Percentiles rank a stretch among this genome's conserved stretches.
Evolutionary conservation across 2,888 invertebrate genomes (phyloP).

Genomic region (Phengaris arion): DNA sequence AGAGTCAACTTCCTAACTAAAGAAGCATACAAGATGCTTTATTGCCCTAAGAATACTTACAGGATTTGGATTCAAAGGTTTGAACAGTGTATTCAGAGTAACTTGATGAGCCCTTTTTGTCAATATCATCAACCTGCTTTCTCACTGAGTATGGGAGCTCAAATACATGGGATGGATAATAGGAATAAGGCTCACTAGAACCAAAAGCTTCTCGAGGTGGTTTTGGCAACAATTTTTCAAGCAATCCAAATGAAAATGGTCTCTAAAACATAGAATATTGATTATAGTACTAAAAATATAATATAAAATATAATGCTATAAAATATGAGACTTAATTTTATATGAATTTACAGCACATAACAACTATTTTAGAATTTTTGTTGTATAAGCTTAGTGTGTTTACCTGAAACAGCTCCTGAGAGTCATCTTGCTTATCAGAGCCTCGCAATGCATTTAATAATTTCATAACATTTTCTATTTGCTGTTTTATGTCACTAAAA

Average conservation of each 20-base stretch:
- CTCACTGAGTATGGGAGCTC: constrained; percentile 65
- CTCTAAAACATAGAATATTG: constrained; percentile 53
- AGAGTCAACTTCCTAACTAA: too few relatives aligned
- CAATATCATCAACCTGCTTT: constrained; percentile 44
- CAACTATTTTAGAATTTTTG: neutral
- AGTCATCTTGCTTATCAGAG: constrained; percentile 55
- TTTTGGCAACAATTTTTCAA: constrained; percentile 70
- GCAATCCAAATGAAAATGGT: constrained; percentile 69
- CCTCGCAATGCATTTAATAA: constrained; percentile 58
- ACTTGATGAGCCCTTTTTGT: constrained; percentile 49
- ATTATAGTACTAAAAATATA: neutral
- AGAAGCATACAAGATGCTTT: neutral
- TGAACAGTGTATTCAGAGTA: constrained; percentile 65
- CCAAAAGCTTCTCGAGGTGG: constrained; percentile 59
- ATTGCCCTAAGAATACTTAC: constrained; percentile 49
- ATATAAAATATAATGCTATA: too few relatives aligned
- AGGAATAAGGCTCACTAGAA: constrained; percentile 69
- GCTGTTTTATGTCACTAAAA: constrained; percentile 53
- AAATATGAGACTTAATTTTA: too few relatives aligned
- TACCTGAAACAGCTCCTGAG: constrained; percentile 64
- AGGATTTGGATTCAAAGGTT: constrained; percentile 62
- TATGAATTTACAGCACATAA: too few relatives aligned
- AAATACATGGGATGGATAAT: constrained; percentile 69
- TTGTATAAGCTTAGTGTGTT: neutral
- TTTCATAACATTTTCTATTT: constrained; percentile 53